Base-by-base conservation (phyloP, 2,888 invertebrate genomes). In the Stomorhina lunata region DNA sequence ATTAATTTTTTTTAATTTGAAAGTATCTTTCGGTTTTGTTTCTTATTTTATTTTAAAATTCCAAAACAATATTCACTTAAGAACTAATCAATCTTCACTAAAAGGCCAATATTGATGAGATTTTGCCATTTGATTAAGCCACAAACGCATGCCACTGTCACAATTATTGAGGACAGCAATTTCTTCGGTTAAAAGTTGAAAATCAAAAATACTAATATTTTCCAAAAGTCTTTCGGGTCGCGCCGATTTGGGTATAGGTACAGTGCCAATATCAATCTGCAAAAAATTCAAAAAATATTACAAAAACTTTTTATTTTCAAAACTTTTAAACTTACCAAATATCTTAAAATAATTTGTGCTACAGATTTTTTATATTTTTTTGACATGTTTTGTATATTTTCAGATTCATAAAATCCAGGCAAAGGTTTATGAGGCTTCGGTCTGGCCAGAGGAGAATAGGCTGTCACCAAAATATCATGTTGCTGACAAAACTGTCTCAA, bases 371-470 rank as follows among this genome's bases (percentile, higher is more conserved):
- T 92, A 82, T 94, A 93, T 83, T 94, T 94, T 17, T 90, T 87
- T 0, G 92, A 93, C 7, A 94, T 92, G 37, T 88, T 89, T 1
- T 91, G 85, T 1, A 94, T 90, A 73, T 90, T 90, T 0, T 92
- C 90, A 83, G 93, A 92, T 12, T 92, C 92, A 15, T 87, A 85
- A 81, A 94, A 90, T 0, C 80, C 89, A 0, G 94, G 93, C 43
- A 84, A 83, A 0, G 87, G 29, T 80, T 92, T 92, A 0, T 88
- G 85, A 20, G 89, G 61, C 87, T 92, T 91, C 1, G 93, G 93
- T 66, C 93, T 92, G 20, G 95, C 96, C 76, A 96, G 92, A 0
- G 96, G 96, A 69, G 95, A 94, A 90, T 95, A 97, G 0, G 92
- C 96, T 88, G 92, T 94, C 83, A 97, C 91, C 0, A 91, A 88